Evolutionary conservation across 2,797 vertebrate species (phyloP), one percentile per base, ranked within the genome.

Genomic region (Platyrinchus mystaceus): DNA sequence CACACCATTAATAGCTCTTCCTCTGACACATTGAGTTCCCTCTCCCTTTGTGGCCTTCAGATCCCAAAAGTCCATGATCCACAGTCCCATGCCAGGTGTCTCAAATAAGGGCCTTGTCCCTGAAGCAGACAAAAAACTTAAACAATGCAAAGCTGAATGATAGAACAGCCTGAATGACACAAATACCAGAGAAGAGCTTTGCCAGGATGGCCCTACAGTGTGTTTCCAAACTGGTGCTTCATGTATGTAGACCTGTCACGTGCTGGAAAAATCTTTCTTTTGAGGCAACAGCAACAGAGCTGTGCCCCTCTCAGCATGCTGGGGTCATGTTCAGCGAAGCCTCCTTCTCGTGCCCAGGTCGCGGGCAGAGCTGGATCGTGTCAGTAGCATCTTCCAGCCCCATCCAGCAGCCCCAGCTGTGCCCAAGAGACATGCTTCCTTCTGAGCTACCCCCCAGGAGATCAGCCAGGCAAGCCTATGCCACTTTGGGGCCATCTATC

Each of bases 331-430:
- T 60, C 63, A 76, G 30, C 0, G 0, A 32, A 84, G 30, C n/a
- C 60, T 50, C 27, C 28, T 39, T 7, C 1, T 89, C 71, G 3
- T 62, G 60, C n/a, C 62, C 4, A 3, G 19, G 24, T 50, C 7
- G 3, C 0, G 0, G 58, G 55, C 53, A 73, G 62, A 71, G 32
- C 53, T 5, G 18, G 15, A 66, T n/a, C 1, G 0, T 56, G 53
- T 50, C 0, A 0, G 36, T 9, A 30, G 63, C 2, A 2, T 55
- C 70, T 50, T 87, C 36, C 68, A 83, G 26, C 19, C 21, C 14
- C 41, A 49, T 4, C 16, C 1, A 1, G 47, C 19, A 84, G 46
- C 34, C 43, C 24, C 46, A 79, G 27, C 39, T 36, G 37, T 75
- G 73, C 53, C 62, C 8, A 21, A 19, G 8, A 34, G 19, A 9